Evolutionary conservation across 2,797 vertebrate genomes (phyloP).

Genomic region (Pempheris klunzingeri): DNA sequence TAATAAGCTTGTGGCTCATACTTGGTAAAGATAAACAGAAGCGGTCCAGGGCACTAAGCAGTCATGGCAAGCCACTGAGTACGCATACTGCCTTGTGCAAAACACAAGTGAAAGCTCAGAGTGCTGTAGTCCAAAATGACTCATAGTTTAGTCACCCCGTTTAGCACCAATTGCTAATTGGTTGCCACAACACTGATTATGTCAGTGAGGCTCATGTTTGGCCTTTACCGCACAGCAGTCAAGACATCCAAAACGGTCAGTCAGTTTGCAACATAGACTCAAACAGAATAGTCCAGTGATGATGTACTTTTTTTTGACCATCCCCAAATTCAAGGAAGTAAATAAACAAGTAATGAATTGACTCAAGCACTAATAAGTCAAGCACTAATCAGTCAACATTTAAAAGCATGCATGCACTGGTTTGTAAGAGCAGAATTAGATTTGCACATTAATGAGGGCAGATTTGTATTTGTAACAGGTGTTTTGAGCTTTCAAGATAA

Average conservation of each 20-base stretch:
- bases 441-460: not conserved
- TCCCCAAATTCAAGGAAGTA: not conserved
- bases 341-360: not conserved
- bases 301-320: not conserved
- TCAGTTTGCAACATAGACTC: not conserved
- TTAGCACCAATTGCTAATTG: slow-evolving; percentile 38
- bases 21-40: slow-evolving; percentile 32
- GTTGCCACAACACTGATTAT: slow-evolving; percentile 31
- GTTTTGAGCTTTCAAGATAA: too few relatives aligned
- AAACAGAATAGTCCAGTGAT: not conserved
- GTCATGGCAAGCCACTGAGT: slow-evolving; percentile 11
- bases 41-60: slow-evolving; percentile 9
- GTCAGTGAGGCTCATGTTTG: slow-evolving; percentile 16
- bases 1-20: slow-evolving; percentile 31
- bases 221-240: slow-evolving; percentile 13
- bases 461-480: not conserved
- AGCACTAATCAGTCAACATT: not conserved
- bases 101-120: not conserved
- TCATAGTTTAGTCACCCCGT: slow-evolving; percentile 45
- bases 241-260: not conserved
- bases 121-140: slow-evolving; percentile 36
- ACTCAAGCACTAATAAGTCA: not conserved
- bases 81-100: slow-evolving; percentile 17
- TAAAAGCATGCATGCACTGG: too few relatives aligned
- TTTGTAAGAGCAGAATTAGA: not conserved